These are phyloP conservation scores for Thryonomys swinderianus DNA, from an alignment of 2,113 vertebrate species.

Conservation along the genomic window DNA sequence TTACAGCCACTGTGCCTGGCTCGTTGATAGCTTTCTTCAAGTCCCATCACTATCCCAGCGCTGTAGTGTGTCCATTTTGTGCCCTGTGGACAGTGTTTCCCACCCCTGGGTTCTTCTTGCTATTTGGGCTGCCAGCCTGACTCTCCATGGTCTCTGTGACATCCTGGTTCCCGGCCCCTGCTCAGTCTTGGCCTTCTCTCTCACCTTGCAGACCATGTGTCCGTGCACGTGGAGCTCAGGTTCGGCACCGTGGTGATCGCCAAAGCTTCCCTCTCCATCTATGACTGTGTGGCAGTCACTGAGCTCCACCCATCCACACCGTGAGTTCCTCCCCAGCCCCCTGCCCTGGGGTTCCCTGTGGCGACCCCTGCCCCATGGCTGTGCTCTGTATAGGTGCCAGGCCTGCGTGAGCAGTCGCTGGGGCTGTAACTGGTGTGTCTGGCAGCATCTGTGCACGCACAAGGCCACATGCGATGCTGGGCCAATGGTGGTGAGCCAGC, in stretches of 20 bases:
- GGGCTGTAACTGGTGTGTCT: slow-evolving; percentile 98
- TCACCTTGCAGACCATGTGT: slow-evolving; percentile 91
- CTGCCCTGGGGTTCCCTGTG: rapidly evolving
- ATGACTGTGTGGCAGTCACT: slow-evolving; percentile 94
- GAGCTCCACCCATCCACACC: slow-evolving; percentile 92
- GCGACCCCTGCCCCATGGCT: slow-evolving; percentile 23
- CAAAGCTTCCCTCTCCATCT: slow-evolving; percentile 92
- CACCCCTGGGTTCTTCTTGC: not conserved
- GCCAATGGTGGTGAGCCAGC: slow-evolving; percentile 93
- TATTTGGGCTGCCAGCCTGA: not conserved
- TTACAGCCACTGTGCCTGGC: not conserved
- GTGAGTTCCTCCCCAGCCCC: slow-evolving; percentile 87
- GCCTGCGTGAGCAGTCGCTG: slow-evolving; percentile 95
- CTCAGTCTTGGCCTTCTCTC: slow-evolving; percentile 55
- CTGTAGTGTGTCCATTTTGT: not conserved
- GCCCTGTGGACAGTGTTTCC: not conserved
- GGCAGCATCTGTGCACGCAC: slow-evolving; percentile 95
- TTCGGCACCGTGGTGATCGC: slow-evolving; percentile 91
- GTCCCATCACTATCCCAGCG: not conserved
- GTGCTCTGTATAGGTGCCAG: slow-evolving; percentile 89
- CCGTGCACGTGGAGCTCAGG: slow-evolving; percentile 91
- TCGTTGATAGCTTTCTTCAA: not conserved
- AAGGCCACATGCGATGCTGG: slow-evolving; percentile 93
- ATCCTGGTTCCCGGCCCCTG: not conserved
- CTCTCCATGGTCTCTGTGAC: not conserved